Evolutionary conservation across 30 jellyfish, hydroid and myxozoan species (phyloP).

Genomic region (Rhopilema esculentum): DNA sequence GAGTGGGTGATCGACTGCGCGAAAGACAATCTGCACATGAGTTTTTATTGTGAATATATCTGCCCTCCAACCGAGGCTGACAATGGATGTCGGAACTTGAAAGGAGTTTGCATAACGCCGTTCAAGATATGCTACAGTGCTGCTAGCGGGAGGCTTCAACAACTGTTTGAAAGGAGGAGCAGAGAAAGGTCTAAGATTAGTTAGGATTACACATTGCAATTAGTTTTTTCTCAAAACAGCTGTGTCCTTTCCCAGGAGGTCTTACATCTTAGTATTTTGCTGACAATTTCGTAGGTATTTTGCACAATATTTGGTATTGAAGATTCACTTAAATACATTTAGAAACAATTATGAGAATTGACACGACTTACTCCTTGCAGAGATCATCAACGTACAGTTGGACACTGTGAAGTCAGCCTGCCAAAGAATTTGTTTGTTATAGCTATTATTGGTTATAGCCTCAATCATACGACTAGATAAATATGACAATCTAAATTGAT

Average conservation of each 20-base stretch:
- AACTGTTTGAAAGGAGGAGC: conserved; percentile 66
- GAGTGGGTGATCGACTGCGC: conserved; percentile 52
- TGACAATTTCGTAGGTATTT: not conserved
- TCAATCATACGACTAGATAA: too few species aligned
- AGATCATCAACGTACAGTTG: too few species aligned
- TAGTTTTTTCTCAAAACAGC: conserved; percentile 72
- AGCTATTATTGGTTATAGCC: too few species aligned
- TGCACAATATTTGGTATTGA: not conserved
- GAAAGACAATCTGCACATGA: conserved; percentile 42
- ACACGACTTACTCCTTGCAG: too few species aligned
- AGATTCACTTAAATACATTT: not conserved
- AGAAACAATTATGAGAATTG: not conserved
- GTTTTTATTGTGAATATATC: conserved; percentile 55
- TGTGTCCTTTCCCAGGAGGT: conserved; percentile 63
- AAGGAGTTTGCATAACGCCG: conserved; percentile 55
- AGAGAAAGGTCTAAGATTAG: conserved; percentile 31
- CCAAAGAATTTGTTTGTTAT: too few species aligned
- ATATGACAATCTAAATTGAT: too few species aligned
- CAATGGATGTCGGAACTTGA: conserved; percentile 71
- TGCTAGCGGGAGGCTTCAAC: conserved; percentile 53
- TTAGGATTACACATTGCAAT: conserved; percentile 52
- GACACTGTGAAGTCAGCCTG: too few species aligned
- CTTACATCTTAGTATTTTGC: not conserved
- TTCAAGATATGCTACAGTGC: conserved; percentile 54
- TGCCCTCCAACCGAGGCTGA: conserved; percentile 72